These are phyloP conservation scores for Sphaeridia pumilis DNA, from an alignment of 2,888 invertebrate genomes.

Conservation along the genomic window DNA sequence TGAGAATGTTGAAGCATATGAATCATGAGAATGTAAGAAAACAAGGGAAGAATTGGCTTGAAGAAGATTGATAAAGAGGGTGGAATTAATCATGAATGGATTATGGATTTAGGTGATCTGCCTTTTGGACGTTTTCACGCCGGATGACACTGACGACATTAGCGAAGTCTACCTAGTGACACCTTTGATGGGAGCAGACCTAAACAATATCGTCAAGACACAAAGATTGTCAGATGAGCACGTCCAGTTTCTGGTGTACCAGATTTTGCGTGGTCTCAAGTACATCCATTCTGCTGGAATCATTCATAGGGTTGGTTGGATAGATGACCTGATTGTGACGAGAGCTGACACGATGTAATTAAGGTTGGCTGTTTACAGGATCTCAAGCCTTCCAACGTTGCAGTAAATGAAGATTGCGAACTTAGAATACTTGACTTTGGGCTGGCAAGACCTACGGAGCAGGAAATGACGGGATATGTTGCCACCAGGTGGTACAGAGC, in stretches of 20 bases:
- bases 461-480: constrained; percentile 98
- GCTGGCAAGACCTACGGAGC: constrained; percentile 89
- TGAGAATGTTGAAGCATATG: constrained; percentile 86
- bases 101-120: constrained; percentile 35
- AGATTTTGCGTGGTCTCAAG: constrained; percentile 94
- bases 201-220: constrained; percentile 94
- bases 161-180: constrained; percentile 93
- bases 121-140: constrained; percentile 81
- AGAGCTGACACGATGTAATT: no score
- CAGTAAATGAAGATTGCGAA: constrained; percentile 99
- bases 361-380: constrained; percentile 54
- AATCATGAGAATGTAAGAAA: constrained; percentile 85
- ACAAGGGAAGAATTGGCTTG: background rate
- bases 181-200: constrained; percentile 96
- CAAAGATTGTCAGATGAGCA: constrained; percentile 96
- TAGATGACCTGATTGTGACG: no score
- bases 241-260: constrained; percentile 96
- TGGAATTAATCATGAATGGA: no score
- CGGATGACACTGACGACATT: constrained; percentile 67
- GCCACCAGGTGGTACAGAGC: constrained; percentile 65
- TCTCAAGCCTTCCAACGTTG: constrained; percentile 96
- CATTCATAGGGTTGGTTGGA: constrained; percentile 89
- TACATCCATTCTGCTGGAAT: constrained; percentile 98
- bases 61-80: no score
- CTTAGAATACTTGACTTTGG: constrained; percentile 98